Evolutionary conservation across 2,113 vertebrate species (phyloP).

Genomic region (Thunnus thynnus): DNA sequence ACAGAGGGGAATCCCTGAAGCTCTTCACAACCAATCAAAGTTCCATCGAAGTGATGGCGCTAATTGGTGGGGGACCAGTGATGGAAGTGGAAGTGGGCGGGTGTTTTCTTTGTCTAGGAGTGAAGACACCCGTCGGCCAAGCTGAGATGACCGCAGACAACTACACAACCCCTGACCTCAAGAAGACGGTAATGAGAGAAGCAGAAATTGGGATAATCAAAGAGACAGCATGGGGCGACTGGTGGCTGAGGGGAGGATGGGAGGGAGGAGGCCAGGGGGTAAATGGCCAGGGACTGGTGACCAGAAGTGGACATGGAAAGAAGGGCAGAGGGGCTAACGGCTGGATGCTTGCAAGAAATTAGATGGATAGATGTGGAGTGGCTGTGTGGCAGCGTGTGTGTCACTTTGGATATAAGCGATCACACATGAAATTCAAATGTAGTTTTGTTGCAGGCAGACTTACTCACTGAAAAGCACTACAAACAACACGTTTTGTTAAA

Average conservation of each 20-base stretch:
- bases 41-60: constrained; percentile 52
- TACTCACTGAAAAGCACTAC: background rate
- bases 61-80: constrained; percentile 67
- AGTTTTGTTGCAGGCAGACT: background rate
- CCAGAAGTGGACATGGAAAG: constrained; percentile 14
- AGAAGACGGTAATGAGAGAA: constrained; percentile 50
- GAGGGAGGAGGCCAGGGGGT: constrained; percentile 30
- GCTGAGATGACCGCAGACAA: constrained; percentile 46
- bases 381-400: too few relatives aligned
- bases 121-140: constrained; percentile 36
- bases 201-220: constrained; percentile 56
- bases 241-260: constrained; percentile 34
- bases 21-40: constrained; percentile 58
- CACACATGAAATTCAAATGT: background rate
- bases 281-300: constrained; percentile 44
- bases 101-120: constrained; percentile 56
- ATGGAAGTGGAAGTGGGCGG: constrained; percentile 26
- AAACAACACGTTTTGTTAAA: background rate
- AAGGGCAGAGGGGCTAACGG: constrained; percentile 21
- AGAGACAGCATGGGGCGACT: constrained; percentile 61
- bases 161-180: constrained; percentile 56
- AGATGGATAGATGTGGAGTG: constrained; percentile 5
- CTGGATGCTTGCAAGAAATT: constrained; percentile 26
- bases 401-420: too few relatives aligned
- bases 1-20: constrained; percentile 57